Base-by-base conservation (phyloP, 2,113 vertebrate genomes). In the Indicator maculatus region DNA sequence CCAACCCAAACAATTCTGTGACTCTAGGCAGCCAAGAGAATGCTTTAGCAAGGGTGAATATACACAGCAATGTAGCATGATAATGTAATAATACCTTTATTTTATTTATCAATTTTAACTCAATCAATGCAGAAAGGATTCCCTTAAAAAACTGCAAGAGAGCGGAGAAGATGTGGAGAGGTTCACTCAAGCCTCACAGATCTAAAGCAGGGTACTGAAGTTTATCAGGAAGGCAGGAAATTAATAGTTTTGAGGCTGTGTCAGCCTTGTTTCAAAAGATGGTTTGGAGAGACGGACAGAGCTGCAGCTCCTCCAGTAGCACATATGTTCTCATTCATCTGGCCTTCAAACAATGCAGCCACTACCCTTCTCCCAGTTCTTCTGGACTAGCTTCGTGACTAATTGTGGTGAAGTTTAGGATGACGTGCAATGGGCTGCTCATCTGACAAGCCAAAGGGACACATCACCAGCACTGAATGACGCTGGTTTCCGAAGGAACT, bases 301-400 rank as follows among this genome's bases (percentile, higher is more conserved):
- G 56, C 72, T 85, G 64, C 83, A 79, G 75, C 75, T 83, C 67
- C 67, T 95, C 90, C 12, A 0, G 86, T 82, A 93, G 90, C 73
- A 94, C 94, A 77, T 59, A 27, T 95, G 95, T 95, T 96, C 93
- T 91, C 69, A 84, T 86, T 96, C 96, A 97, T 44, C 86, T 80
- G 73, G 44, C 87, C 89, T 95, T 86, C 79, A 84, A 95, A 77
- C 59, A 93, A 88, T 90, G 72, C 94, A 95, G 86, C 75, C 88
- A 56, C 80, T 94, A 44, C 94, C 90, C 90, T 97, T 91, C 88
- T 95, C 83, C 88, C 73, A 55, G 45, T 64, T 69, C 77, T 31
- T 88, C 81, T 86, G 77, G 64, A 86, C 91, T 77, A 82, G 33
- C 58, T 90, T 75, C 5, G 1, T 97, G 94, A 96, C 64, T 95